These are phyloP conservation scores for Oncorhynchus kisutch DNA, from an alignment of 2,113 vertebrate genomes.

Conservation along the genomic window DNA sequence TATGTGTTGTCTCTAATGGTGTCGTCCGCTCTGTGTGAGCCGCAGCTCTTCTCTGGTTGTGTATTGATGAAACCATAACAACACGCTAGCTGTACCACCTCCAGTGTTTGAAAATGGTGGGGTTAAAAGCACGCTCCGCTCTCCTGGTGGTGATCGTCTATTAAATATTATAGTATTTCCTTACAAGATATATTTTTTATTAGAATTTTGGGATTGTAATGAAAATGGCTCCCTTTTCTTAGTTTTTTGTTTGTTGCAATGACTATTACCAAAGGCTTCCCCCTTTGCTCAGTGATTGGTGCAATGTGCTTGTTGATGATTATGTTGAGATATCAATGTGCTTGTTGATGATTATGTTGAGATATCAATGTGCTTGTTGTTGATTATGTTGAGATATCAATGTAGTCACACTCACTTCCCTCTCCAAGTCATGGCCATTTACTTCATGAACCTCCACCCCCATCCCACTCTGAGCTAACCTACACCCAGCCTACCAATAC, in stretches of 20 bases:
- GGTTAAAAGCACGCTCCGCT: slow-evolving; percentile 59
- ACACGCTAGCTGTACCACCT: slow-evolving; percentile 50
- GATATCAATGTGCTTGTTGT: slow-evolving; percentile 28
- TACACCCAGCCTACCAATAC: slow-evolving; percentile 49
- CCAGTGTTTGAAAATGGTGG: slow-evolving; percentile 58
- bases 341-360: too few relatives aligned
- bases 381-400: slow-evolving; percentile 44
- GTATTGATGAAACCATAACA: slow-evolving; percentile 59
- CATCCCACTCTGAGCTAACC: slow-evolving; percentile 62
- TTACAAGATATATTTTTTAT: slow-evolving; percentile 34
- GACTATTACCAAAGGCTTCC: slow-evolving; percentile 43
- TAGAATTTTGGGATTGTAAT: slow-evolving; percentile 21
- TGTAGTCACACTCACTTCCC: slow-evolving; percentile 62
- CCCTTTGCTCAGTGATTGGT: slow-evolving; percentile 37
- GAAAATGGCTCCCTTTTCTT: slow-evolving; percentile 20
- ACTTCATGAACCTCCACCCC: slow-evolving; percentile 74
- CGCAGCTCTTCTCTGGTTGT: slow-evolving; percentile 61
- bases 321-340: not conserved
- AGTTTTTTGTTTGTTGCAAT: slow-evolving; percentile 51
- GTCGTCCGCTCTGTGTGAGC: slow-evolving; percentile 66
- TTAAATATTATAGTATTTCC: slow-evolving; percentile 14
- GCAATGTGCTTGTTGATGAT: slow-evolving; percentile 31
- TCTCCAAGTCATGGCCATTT: slow-evolving; percentile 78
- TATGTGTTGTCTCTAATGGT: slow-evolving; percentile 74
- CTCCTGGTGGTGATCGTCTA: slow-evolving; percentile 52